These are phyloP conservation scores for Botrylloides violaceus DNA, from an alignment of 23 tunicate species.

Conservation along the genomic window DNA sequence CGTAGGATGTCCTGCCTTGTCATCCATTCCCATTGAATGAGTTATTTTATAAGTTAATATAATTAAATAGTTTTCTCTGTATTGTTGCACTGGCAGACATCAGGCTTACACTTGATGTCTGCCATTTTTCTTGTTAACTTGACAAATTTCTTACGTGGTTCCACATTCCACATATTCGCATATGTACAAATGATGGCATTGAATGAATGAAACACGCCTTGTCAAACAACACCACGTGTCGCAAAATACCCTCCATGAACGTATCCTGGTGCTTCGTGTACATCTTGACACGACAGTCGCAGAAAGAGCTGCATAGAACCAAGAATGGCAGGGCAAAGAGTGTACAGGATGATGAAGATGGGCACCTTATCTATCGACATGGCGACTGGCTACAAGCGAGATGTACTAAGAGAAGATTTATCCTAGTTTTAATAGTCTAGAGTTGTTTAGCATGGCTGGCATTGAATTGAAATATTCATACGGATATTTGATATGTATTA, in stretches of 20 bases:
- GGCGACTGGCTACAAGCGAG: constrained; percentile 99
- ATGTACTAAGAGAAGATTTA: constrained; percentile 81
- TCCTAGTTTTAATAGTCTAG: constrained; percentile 25
- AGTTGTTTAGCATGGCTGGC: not conserved
- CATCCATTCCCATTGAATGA: too few relatives aligned
- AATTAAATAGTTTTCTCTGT: not conserved
- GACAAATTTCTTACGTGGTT: constrained; percentile 43
- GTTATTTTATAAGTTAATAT: too few relatives aligned
- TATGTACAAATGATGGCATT: constrained; percentile 74
- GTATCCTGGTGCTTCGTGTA: constrained; percentile 35
- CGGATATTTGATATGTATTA: not conserved
- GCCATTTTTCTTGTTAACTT: constrained; percentile 20
- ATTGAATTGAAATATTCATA: not conserved
- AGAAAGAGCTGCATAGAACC: constrained; percentile 91
- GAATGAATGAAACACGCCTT: constrained; percentile 29
- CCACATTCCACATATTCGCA: constrained; percentile 92
- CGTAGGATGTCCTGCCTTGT: too few relatives aligned
- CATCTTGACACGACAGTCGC: constrained; percentile 64
- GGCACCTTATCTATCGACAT: constrained; percentile 91
- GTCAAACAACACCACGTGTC: constrained; percentile 39
- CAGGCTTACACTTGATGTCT: not conserved
- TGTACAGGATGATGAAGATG: constrained; percentile 97
- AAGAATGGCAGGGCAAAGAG: constrained; percentile 97
- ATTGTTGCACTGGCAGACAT: not conserved
- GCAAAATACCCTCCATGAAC: constrained; percentile 43